Conservation (phyloP, 2,888 invertebrate species). For the Noctua janthe region DNA sequence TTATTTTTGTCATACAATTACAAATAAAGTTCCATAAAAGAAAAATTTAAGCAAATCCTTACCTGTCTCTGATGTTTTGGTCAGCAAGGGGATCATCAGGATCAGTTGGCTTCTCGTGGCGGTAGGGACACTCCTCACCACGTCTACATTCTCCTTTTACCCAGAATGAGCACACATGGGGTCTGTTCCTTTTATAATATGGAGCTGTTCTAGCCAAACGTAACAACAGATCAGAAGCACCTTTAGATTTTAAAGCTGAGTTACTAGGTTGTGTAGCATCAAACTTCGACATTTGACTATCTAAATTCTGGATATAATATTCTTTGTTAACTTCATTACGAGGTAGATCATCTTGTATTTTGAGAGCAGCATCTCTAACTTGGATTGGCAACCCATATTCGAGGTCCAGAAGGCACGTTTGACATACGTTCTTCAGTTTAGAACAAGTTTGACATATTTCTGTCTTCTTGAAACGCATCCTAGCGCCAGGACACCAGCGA, state of each 20-base stretch:
- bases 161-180: slow-evolving; percentile 99
- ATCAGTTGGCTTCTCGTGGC: slow-evolving; percentile 99
- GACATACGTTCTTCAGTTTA: slow-evolving; percentile 98
- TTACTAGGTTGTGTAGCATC: slow-evolving; percentile 90
- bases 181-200: slow-evolving; percentile 98
- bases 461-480: slow-evolving; percentile 99
- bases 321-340: slow-evolving; percentile 98
- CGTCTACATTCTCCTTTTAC: slow-evolving; percentile 99
- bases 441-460: slow-evolving; percentile 99
- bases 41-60: slow-evolving; percentile 53
- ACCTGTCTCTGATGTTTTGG: slow-evolving; percentile 98
- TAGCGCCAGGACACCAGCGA: slow-evolving; percentile 98
- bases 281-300: slow-evolving; percentile 92
- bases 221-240: slow-evolving; percentile 95
- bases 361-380: slow-evolving; percentile 97
- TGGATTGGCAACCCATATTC: slow-evolving; percentile 97
- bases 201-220: slow-evolving; percentile 97
- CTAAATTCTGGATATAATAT: slow-evolving; percentile 97
- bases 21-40: not conserved
- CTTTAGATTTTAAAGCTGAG: slow-evolving; percentile 93
- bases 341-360: slow-evolving; percentile 97
- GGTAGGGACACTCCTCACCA: slow-evolving; percentile 98
- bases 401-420: slow-evolving; percentile 97
- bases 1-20: not conserved
- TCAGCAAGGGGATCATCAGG: slow-evolving; percentile 99